phyloP scores from a whole-genome alignment of 92 coral and sea anemone species.

The Heteractis magnifica region DNA sequence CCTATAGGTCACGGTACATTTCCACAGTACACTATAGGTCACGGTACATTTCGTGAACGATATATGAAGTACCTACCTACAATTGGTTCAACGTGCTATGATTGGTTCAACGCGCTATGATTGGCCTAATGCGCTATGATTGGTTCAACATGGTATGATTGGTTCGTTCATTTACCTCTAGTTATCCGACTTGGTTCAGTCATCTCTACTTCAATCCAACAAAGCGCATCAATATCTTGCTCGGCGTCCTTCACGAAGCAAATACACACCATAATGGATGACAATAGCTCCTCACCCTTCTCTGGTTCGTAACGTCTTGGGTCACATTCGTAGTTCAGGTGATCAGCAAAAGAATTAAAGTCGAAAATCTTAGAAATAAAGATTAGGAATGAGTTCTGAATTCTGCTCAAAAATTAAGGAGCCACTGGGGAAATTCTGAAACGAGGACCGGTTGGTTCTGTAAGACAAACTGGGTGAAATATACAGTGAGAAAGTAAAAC shows the following conservation, averaged over 20 bases:
- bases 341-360: slow-evolving; percentile 46
- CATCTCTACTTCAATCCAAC: slow-evolving; percentile 62
- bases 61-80: too few species aligned
- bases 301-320: slow-evolving; percentile 43
- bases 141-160: neutral
- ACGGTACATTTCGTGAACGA: too few species aligned
- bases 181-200: slow-evolving; percentile 27
- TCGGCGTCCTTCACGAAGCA: slow-evolving; percentile 56
- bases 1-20: too few species aligned
- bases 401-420: neutral
- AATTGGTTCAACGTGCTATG: too few species aligned
- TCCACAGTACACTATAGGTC: too few species aligned
- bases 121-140: too few species aligned
- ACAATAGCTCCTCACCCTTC: slow-evolving; percentile 31
- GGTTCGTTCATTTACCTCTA: slow-evolving; percentile 9
- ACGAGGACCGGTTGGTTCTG: too few species aligned
- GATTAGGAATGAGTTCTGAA: neutral
- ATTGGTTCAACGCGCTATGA: too few species aligned
- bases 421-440: neutral
- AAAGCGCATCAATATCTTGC: slow-evolving; percentile 57
- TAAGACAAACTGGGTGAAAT: too few species aligned
- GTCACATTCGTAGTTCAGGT: slow-evolving; percentile 43
- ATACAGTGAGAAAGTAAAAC: neutral
- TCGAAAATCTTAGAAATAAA: slow-evolving; percentile 47
- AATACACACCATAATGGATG: slow-evolving; percentile 44